Conservation (phyloP, 2,113 vertebrate genomes). For the Nannospalax galili region DNA sequence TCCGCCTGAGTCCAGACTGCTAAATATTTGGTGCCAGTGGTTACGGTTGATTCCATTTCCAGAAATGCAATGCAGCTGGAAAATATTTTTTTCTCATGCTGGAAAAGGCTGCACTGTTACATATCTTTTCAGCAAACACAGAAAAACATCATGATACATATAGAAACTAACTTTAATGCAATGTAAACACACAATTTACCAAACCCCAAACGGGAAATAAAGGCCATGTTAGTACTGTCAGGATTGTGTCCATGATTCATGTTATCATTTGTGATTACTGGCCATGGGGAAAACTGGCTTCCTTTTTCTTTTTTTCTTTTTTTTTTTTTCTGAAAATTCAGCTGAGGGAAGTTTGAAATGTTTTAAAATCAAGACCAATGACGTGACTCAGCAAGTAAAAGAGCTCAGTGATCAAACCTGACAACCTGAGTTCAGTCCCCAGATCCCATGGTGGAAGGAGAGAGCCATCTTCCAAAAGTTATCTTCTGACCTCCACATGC, state of each 20-base stretch:
- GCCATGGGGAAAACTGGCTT: neutral
- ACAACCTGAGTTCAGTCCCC: neutral
- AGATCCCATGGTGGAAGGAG: neutral
- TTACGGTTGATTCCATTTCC: slow-evolving; percentile 71
- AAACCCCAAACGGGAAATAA: slow-evolving; percentile 44
- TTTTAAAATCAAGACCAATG: neutral
- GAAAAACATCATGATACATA: slow-evolving; percentile 59
- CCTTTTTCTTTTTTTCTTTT: neutral
- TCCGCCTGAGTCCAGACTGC: slow-evolving; percentile 66
- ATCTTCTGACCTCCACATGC: too few species aligned
- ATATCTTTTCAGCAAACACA: slow-evolving; percentile 50
- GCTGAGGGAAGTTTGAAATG: neutral
- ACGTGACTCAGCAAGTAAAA: neutral
- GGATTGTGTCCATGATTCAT: neutral
- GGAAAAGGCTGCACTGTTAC: slow-evolving; percentile 50
- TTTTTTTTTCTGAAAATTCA: neutral
- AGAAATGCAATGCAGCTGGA: slow-evolving; percentile 71
- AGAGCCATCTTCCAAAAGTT: neutral
- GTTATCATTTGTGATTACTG: neutral
- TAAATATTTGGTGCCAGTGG: slow-evolving; percentile 77
- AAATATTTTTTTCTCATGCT: slow-evolving; percentile 50
- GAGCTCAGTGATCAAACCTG: neutral
- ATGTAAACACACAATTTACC: slow-evolving; percentile 52
- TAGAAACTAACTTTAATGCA: slow-evolving; percentile 62
- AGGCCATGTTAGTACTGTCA: neutral